phyloP scores from a whole-genome alignment of 1,140 invertebrate species.

The Caenorhabditis inopinata region DNA sequence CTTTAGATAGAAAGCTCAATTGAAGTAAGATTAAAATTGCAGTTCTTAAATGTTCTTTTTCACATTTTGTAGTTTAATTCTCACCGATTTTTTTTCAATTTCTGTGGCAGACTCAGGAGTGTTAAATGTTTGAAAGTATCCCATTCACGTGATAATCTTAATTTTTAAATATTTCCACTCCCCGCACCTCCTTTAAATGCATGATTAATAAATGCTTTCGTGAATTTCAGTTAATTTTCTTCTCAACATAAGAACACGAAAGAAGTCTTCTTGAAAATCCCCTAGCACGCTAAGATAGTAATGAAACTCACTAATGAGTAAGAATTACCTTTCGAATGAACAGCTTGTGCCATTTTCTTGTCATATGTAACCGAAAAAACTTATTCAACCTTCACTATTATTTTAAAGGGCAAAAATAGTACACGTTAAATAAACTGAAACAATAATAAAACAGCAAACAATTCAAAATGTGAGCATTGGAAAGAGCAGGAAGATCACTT shows the following conservation, averaged over 20 bases:
- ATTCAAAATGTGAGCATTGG: too few relatives aligned
- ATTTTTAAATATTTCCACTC: constrained; percentile 15
- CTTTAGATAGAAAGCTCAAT: neutral
- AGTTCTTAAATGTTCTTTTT: too few relatives aligned
- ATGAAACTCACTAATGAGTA: neutral
- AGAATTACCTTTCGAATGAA: neutral
- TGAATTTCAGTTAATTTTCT: too few relatives aligned
- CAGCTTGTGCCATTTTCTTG: neutral
- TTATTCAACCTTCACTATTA: neutral
- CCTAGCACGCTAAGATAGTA: neutral
- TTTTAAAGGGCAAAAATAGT: neutral
- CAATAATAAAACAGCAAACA: neutral
- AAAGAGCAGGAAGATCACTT: too few relatives aligned
- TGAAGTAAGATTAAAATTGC: neutral
- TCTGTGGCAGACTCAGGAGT: too few relatives aligned
- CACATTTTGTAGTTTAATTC: too few relatives aligned
- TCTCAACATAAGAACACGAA: neutral
- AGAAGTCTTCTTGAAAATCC: neutral
- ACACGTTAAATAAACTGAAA: neutral
- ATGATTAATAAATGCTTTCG: too few relatives aligned
- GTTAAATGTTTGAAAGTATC: too few relatives aligned
- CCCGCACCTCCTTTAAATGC: too few relatives aligned
- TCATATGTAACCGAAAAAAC: neutral
- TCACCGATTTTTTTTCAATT: too few relatives aligned
- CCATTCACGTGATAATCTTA: neutral